Conservation (phyloP, 2,888 invertebrate species). For the Morpho helenor region DNA sequence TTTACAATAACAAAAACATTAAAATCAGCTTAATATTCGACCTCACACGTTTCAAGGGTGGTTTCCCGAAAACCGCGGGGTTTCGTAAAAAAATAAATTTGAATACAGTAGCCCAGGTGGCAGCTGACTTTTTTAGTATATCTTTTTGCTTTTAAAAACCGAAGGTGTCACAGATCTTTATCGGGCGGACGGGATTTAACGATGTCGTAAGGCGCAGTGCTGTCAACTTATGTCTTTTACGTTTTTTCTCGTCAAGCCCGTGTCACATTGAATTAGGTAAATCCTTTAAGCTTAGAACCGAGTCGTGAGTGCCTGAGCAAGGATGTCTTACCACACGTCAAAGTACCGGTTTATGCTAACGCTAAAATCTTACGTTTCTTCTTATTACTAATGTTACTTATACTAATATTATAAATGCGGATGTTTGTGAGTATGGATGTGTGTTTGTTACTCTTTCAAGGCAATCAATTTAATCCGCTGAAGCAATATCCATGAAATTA, state of each 20-base stretch:
- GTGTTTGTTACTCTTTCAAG: too few relatives aligned
- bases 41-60: conserved; percentile 58
- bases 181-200: conserved; percentile 70
- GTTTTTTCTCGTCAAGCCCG: conserved; percentile 62
- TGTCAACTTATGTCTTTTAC: conserved; percentile 58
- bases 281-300: conserved; percentile 63
- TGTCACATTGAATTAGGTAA: conserved; percentile 72
- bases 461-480: too few relatives aligned
- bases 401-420: too few relatives aligned
- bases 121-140: conserved; percentile 42
- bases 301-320: conserved; percentile 49
- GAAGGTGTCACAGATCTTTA: conserved; percentile 75
- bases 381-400: too few relatives aligned
- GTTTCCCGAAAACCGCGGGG: conserved; percentile 58
- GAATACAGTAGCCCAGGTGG: conserved; percentile 72
- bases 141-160: conserved; percentile 38
- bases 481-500: too few relatives aligned
- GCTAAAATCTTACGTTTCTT: too few relatives aligned
- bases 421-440: too few relatives aligned
- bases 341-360: conserved; percentile 10
- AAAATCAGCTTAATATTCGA: conserved; percentile 46
- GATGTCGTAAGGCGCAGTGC: conserved; percentile 65
- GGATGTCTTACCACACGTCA: conserved; percentile 17
- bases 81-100: conserved; percentile 59
- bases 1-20: conserved; percentile 37